phyloP scores from a whole-genome alignment of 2,888 invertebrate species.

The Polydrusus tereticollis region DNA sequence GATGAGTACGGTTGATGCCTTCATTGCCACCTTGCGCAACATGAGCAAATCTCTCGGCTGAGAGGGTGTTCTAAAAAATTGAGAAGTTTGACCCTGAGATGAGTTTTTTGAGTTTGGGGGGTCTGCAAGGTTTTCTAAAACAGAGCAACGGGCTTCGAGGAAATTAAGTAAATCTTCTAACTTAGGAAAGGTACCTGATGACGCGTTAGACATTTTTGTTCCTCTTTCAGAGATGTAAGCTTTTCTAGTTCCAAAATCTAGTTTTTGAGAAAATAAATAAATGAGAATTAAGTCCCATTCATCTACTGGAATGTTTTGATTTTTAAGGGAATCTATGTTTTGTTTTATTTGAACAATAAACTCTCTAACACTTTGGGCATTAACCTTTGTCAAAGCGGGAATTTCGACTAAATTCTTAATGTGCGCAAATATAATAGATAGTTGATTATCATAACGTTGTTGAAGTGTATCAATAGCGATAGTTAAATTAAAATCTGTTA shows the following conservation, averaged over 20 bases:
- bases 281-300: background rate
- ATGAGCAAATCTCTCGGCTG: no score
- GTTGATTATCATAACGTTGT: background rate
- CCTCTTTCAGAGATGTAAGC: background rate
- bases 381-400: background rate
- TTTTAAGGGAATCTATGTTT: background rate
- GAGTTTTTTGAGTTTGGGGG: background rate
- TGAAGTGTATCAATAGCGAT: background rate
- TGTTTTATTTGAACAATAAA: background rate
- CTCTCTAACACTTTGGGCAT: background rate
- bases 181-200: background rate
- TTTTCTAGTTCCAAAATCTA: no score
- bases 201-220: background rate
- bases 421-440: background rate
- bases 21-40: no score
- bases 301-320: no score
- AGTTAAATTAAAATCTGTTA: background rate
- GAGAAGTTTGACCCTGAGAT: no score
- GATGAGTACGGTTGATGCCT: no score
- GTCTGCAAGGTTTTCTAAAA: background rate
- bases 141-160: background rate
- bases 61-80: no score
- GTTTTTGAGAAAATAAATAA: background rate
- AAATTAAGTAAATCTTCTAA: background rate
- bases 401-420: conserved; percentile 1